Percentiles rank a stretch among this genome's conserved stretches.
These are phyloP conservation scores for Brachionus asplanchnoidis DNA, from an alignment of 1,140 invertebrate genomes.

Conservation along the genomic window DNA sequence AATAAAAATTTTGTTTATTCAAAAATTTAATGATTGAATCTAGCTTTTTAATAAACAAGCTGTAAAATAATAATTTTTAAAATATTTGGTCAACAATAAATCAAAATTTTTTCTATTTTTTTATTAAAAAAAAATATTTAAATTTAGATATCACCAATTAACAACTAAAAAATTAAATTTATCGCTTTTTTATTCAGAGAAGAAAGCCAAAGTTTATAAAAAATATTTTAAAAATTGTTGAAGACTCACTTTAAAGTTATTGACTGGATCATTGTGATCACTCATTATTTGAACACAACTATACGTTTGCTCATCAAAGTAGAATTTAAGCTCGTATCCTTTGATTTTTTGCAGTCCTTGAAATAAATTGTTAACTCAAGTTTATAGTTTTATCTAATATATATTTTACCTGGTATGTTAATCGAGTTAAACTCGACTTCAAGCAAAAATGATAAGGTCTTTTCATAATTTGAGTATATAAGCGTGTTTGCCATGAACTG, in stretches of 20 bases:
- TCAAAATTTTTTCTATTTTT: too few relatives aligned
- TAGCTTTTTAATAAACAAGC: too few relatives aligned
- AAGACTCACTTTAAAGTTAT: neutral
- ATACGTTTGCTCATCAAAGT: neutral
- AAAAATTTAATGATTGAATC: too few relatives aligned
- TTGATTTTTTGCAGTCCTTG: neutral
- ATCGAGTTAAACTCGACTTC: neutral
- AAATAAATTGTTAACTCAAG: neutral
- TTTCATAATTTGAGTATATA: slow-evolving; percentile 13
- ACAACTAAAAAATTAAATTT: too few relatives aligned
- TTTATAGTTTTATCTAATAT: neutral
- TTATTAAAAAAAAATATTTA: too few relatives aligned
- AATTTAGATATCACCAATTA: too few relatives aligned
- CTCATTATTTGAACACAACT: slow-evolving; percentile 2
- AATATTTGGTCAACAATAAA: too few relatives aligned
- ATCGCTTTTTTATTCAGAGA: neutral
- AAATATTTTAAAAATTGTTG: neutral
- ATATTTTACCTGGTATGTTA: neutral
- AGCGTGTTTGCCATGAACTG: neutral
- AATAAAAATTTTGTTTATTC: neutral
- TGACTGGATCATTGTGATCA: neutral
- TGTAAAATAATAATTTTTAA: too few relatives aligned
- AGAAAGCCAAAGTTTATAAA: neutral
- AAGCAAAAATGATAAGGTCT: neutral
- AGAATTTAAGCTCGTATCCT: neutral